Evolutionary conservation across 2,888 invertebrate species (phyloP).

Genomic region (Plagodis dolabraria): DNA sequence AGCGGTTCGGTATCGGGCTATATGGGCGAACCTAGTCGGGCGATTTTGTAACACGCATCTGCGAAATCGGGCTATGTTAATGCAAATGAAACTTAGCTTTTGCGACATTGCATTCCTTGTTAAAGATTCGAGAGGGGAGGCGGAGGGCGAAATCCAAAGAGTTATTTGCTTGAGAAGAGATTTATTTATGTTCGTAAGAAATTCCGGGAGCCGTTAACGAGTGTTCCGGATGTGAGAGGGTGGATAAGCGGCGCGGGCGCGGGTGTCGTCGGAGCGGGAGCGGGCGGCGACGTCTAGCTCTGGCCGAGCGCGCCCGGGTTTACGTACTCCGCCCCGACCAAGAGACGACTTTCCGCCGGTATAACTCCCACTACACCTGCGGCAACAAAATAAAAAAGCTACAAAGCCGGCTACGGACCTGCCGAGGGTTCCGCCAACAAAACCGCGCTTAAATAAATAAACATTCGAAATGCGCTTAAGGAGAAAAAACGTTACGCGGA

Average conservation of each 20-base stretch:
- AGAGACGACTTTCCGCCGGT: slow-evolving; percentile 86
- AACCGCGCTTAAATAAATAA: slow-evolving; percentile 66
- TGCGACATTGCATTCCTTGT: slow-evolving; percentile 82
- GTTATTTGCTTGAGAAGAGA: slow-evolving; percentile 73
- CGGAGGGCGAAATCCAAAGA: slow-evolving; percentile 75
- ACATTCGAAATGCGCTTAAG: slow-evolving; percentile 54
- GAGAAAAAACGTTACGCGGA: slow-evolving; percentile 48
- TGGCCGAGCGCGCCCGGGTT: slow-evolving; percentile 81
- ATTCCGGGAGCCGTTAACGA: slow-evolving; percentile 76
- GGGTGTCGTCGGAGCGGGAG: slow-evolving; percentile 45
- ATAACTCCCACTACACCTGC: slow-evolving; percentile 87
- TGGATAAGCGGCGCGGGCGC: slow-evolving; percentile 54
- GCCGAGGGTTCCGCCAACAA: slow-evolving; percentile 60
- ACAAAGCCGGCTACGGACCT: slow-evolving; percentile 75
- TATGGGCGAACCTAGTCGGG: slow-evolving; percentile 83
- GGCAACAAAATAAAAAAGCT: slow-evolving; percentile 83
- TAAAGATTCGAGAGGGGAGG: slow-evolving; percentile 61
- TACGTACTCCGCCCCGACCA: slow-evolving; percentile 87
- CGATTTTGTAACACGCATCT: slow-evolving; percentile 74
- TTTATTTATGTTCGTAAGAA: slow-evolving; percentile 77
- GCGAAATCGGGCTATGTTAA: slow-evolving; percentile 64
- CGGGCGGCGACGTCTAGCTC: slow-evolving; percentile 59
- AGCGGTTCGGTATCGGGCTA: slow-evolving; percentile 73
- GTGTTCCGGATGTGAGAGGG: slow-evolving; percentile 68
- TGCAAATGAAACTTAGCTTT: slow-evolving; percentile 57